phyloP scores from a whole-genome alignment of 2,888 invertebrate species.

The Loripinus fragilis region DNA sequence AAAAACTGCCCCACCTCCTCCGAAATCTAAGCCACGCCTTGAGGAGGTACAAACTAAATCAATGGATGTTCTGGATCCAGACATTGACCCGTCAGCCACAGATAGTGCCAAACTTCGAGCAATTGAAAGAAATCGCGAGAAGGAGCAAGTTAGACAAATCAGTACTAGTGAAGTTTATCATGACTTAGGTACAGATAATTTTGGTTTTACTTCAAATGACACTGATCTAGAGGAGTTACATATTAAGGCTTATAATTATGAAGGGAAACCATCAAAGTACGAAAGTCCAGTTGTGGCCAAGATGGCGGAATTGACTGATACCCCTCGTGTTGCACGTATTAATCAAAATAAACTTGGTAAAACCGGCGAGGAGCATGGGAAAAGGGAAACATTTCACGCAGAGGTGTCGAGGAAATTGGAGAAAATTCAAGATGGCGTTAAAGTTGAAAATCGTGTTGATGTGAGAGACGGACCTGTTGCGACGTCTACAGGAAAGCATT shows the following conservation, averaged over 20 bases:
- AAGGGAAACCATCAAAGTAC: slow-evolving; percentile 55
- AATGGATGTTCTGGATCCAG: slow-evolving; percentile 38
- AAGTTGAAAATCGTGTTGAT: slow-evolving; percentile 14
- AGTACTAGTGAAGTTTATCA: slow-evolving; percentile 16
- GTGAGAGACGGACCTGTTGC: slow-evolving; percentile 48
- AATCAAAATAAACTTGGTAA: slow-evolving; percentile 5
- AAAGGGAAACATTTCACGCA: slow-evolving; percentile 42
- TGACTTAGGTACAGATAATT: slow-evolving; percentile 43
- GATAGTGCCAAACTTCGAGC: slow-evolving; percentile 71
- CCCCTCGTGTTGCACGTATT: slow-evolving; percentile 24
- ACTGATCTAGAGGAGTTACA: slow-evolving; percentile 32
- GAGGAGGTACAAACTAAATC: slow-evolving; percentile 37
- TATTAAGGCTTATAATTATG: slow-evolving; percentile 51
- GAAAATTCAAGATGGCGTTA: slow-evolving; percentile 30
- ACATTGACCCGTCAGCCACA: slow-evolving; percentile 58
- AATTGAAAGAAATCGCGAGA: slow-evolving; percentile 57
- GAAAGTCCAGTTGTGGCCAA: slow-evolving; percentile 61
- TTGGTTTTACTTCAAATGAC: slow-evolving; percentile 42
- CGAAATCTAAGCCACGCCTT: slow-evolving; percentile 40
- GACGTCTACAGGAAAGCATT: slow-evolving; percentile 55
- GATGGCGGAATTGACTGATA: slow-evolving; percentile 57
- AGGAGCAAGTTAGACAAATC: slow-evolving; percentile 36
- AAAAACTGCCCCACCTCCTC: slow-evolving; percentile 48
- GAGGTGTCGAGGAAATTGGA: slow-evolving; percentile 52
- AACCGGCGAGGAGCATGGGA: neutral